phyloP scores from a whole-genome alignment of 2,888 invertebrate species.

The Diplolepis rosae region DNA sequence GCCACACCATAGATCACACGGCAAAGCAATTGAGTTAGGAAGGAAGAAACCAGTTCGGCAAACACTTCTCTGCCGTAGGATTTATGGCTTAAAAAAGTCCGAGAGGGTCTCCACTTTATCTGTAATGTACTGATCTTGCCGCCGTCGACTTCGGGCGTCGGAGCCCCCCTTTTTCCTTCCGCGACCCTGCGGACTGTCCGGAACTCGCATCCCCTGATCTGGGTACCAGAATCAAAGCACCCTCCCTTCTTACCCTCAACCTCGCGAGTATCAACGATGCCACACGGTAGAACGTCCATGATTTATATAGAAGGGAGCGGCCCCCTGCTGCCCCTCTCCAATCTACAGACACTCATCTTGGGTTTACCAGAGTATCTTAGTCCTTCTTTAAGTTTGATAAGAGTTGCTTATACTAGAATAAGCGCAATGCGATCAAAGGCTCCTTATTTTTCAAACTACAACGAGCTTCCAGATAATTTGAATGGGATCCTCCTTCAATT shows the following conservation, averaged over 20 bases:
- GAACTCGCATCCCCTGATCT: slow-evolving; percentile 51
- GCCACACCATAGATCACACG: slow-evolving; percentile 70
- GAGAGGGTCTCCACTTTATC: slow-evolving; percentile 70
- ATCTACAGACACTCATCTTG: slow-evolving; percentile 27
- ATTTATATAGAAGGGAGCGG: slow-evolving; percentile 62
- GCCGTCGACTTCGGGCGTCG: slow-evolving; percentile 58
- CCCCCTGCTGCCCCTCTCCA: slow-evolving; percentile 38
- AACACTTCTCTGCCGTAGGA: slow-evolving; percentile 69
- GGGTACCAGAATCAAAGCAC: slow-evolving; percentile 50
- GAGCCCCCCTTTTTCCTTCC: slow-evolving; percentile 43
- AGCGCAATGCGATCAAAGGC: no score
- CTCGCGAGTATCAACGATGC: slow-evolving; percentile 57
- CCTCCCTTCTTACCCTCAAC: slow-evolving; percentile 34
- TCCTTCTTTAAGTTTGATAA: slow-evolving; percentile 26
- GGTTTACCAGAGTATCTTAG: slow-evolving; percentile 19
- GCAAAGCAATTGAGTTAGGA: slow-evolving; percentile 73
- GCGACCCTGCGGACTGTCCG: slow-evolving; percentile 31
- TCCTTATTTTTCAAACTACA: no score
- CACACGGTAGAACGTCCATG: slow-evolving; percentile 60
- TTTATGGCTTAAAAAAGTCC: slow-evolving; percentile 74
- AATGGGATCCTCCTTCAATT: no score
- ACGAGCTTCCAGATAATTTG: no score
- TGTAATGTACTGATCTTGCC: slow-evolving; percentile 74
- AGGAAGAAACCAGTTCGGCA: slow-evolving; percentile 74
- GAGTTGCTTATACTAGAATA: slow-evolving; percentile 18